These are phyloP conservation scores for Mamestra brassicae DNA, from an alignment of 2,888 invertebrate species.

Conservation along the genomic window DNA sequence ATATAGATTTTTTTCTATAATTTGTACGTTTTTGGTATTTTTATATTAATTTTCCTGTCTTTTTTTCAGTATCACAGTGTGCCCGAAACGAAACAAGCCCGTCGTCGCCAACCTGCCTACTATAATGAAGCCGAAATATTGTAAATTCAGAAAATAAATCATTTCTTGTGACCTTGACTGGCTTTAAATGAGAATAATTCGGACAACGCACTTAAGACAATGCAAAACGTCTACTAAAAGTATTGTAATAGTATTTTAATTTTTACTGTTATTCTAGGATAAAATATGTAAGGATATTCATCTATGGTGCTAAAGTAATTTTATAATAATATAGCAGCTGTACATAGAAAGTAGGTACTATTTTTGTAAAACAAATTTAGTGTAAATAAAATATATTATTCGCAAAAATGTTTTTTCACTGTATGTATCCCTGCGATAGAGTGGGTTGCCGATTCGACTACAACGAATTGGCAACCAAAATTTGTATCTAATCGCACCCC, in stretches of 20 bases:
- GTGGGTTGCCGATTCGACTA: too few species aligned
- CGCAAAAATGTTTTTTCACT: background rate
- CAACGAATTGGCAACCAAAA: too few species aligned
- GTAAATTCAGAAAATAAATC: constrained; percentile 74
- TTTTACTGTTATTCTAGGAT: constrained; percentile 51
- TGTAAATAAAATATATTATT: constrained; percentile 48
- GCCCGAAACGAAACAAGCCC: constrained; percentile 92
- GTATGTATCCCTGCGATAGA: too few species aligned
- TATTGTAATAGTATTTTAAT: constrained; percentile 77
- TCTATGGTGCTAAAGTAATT: constrained; percentile 26
- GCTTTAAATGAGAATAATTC: constrained; percentile 27
- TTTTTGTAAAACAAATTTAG: constrained; percentile 38
- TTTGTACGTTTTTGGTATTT: background rate
- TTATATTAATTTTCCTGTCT: constrained; percentile 42
- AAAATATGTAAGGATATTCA: constrained; percentile 26
- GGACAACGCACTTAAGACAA: constrained; percentile 65
- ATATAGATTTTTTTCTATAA: background rate
- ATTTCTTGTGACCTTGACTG: too few species aligned
- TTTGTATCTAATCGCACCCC: too few species aligned
- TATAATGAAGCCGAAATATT: constrained; percentile 86
- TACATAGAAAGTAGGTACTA: constrained; percentile 25
- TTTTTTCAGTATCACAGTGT: constrained; percentile 92
- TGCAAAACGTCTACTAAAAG: constrained; percentile 72
- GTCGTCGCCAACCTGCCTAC: constrained; percentile 92
- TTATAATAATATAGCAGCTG: constrained; percentile 18